A percentile compares a stretch with the other conserved stretches of the same genome.
phyloP scores from a whole-genome alignment of 1,140 invertebrate species.

The Octopus sinensis region DNA sequence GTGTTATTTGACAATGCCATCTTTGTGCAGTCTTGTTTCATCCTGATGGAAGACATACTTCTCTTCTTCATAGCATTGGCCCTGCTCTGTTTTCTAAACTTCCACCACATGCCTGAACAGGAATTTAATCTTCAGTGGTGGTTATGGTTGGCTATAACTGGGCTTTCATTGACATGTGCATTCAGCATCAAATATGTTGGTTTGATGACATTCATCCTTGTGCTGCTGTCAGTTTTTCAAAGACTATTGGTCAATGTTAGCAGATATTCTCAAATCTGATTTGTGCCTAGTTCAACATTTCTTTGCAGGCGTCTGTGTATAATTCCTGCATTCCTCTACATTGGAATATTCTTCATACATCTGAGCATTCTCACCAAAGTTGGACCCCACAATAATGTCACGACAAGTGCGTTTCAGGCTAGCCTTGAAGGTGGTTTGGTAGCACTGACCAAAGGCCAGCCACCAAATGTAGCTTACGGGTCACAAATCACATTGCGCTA shows the following conservation, averaged over 20 bases:
- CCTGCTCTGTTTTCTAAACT: conserved; percentile 75
- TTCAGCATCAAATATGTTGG: conserved; percentile 88
- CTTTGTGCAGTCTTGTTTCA: conserved; percentile 88
- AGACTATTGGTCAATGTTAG: conserved; percentile 73
- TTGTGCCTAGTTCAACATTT: conserved; percentile 62
- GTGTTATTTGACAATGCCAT: conserved; percentile 87
- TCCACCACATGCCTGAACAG: conserved; percentile 56
- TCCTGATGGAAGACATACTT: conserved; percentile 92
- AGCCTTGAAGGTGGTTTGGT: conserved; percentile 91
- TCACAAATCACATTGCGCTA: conserved; percentile 90
- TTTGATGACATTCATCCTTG: conserved; percentile 75
- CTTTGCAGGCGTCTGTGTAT: conserved; percentile 64
- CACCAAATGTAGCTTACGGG: conserved; percentile 85
- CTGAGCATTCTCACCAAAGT: conserved; percentile 80
- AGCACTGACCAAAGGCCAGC: conserved; percentile 89
- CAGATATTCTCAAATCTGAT: conserved; percentile 50
- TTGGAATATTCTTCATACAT: conserved; percentile 84
- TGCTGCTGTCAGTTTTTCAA: conserved; percentile 67
- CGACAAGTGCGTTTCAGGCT: conserved; percentile 96
- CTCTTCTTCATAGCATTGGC: conserved; percentile 83
- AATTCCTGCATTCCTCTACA: conserved; percentile 72
- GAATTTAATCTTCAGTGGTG: conserved; percentile 66
- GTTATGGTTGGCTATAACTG: conserved; percentile 66
- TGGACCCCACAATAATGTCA: conserved; percentile 90
- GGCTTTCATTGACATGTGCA: conserved; percentile 65